A percentile compares a stretch with the other conserved stretches of the same genome.
Conservation (phyloP, 2,797 vertebrate species). For the Kryptopterus vitreolus region DNA sequence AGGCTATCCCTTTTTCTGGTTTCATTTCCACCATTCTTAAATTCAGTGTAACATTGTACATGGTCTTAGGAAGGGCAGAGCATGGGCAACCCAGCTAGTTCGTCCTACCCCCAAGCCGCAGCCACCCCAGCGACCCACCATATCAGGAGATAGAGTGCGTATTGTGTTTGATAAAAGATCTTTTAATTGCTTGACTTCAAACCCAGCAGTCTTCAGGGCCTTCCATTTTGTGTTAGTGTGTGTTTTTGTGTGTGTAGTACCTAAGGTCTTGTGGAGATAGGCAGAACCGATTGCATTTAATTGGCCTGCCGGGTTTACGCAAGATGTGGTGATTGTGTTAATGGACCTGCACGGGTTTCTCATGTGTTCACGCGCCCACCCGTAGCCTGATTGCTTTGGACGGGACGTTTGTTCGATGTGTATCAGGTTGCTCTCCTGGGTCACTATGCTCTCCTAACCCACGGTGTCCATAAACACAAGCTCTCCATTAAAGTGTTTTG, state of each 20-base stretch:
- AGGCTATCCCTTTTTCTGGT: neutral
- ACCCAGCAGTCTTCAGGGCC: neutral
- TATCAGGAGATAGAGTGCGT: neutral
- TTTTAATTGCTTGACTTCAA: slow-evolving; percentile 40
- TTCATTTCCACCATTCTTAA: neutral
- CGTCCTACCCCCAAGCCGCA: too few relatives aligned
- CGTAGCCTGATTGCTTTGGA: slow-evolving; percentile 33
- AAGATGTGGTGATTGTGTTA: slow-evolving; percentile 42
- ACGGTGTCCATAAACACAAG: slow-evolving; percentile 35
- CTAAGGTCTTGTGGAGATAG: slow-evolving; percentile 24
- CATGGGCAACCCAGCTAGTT: neutral
- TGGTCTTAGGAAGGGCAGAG: neutral
- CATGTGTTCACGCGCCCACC: slow-evolving; percentile 10
- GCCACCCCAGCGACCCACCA: neutral
- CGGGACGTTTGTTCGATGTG: slow-evolving; percentile 20
- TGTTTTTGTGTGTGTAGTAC: slow-evolving; percentile 9
- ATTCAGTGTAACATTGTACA: too few relatives aligned
- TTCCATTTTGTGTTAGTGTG: neutral
- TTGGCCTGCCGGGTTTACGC: slow-evolving; percentile 44
- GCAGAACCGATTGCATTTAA: slow-evolving; percentile 44
- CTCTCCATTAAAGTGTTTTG: slow-evolving; percentile 36
- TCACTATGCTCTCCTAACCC: slow-evolving; percentile 1
- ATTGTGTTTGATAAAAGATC: slow-evolving; percentile 20
- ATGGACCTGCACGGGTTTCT: slow-evolving; percentile 43
- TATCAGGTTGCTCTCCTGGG: slow-evolving; percentile 43